Base-by-base conservation (phyloP, 2,888 invertebrate species). In the Erebia ligea region DNA sequence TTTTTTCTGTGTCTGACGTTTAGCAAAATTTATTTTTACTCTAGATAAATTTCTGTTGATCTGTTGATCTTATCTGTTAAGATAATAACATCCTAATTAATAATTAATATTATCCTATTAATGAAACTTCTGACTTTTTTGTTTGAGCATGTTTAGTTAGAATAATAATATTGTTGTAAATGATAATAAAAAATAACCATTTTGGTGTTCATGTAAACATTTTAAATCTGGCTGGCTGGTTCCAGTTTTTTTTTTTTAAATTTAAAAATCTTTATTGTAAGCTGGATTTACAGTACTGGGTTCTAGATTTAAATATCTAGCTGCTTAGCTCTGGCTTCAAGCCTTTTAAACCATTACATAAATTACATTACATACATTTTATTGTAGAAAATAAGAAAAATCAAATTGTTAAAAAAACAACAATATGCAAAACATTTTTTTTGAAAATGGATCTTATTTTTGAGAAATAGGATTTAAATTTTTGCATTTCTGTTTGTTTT, bases 21-120 rank as follows among this genome's bases (percentile, higher is more conserved):
- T 52, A 50, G 56, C 50, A 64, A 57, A 57, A 45, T 62, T 9
- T 63, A 63, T 67, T 57, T 50, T 50, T 58, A 58, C 69, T 64
- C 56, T 64, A 34, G 34, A 34, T 34, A 34, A 34, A 34, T 34
- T 6, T 34, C 34, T 45, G 19, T 66, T 67, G n/a, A 19, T 19
- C 45, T 67, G 5, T 50, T n/a, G n/a, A 50, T 52, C 59, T 67
- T 13, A 40, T 57, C 56, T 67, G 11, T 61, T 67, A 11, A 67
- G 42, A 56, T 56, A n/a, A n/a, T n/a, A n/a, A n/a, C n/a, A n/a
- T n/a, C n/a, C n/a, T n/a, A n/a, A n/a, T n/a, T n/a, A n/a, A n/a
- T n/a, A n/a, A n/a, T n/a, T n/a, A n/a, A 56, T 56, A 56, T 21
- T 2, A 21, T 65, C 25, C 21, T 64, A 17, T 64, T 59, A 34